phyloP scores from a whole-genome alignment of 1,140 invertebrate species.

The Heterodera carotae region DNA sequence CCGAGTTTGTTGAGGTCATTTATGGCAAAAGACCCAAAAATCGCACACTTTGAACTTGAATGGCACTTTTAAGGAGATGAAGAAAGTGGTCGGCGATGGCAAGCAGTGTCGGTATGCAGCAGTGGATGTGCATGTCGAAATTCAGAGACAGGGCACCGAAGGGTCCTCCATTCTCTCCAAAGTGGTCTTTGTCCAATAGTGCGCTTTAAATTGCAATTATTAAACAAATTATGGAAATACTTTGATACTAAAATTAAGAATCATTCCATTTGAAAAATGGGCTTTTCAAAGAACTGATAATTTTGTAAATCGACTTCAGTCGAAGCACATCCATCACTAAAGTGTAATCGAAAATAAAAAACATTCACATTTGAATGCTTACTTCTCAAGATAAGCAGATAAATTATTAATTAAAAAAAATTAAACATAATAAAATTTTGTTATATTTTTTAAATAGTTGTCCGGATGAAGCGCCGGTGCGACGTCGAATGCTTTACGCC shows the following conservation, averaged over 20 bases:
- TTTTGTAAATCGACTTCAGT: too few species aligned
- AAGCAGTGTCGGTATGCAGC: conserved; percentile 65
- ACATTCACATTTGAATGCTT: too few species aligned
- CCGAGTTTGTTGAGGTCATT: conserved; percentile 62
- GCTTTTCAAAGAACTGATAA: too few species aligned
- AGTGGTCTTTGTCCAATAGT: conserved; percentile 65
- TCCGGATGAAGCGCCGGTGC: conserved; percentile 65
- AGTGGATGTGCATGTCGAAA: conserved; percentile 61
- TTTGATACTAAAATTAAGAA: too few species aligned
- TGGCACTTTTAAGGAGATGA: conserved; percentile 52
- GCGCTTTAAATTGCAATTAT: conserved; percentile 31
- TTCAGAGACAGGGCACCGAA: conserved; percentile 63
- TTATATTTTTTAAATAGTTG: conserved; percentile 53
- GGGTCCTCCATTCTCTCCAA: conserved; percentile 56
- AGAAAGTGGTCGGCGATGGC: conserved; percentile 58
- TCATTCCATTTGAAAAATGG: too few species aligned
- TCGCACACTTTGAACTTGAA: background rate
- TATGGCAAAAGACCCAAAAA: too few species aligned
- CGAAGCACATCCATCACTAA: too few species aligned
- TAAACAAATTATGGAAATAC: background rate
- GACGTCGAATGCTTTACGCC: conserved; percentile 65
- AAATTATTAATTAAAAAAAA: too few species aligned
- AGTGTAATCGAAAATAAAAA: too few species aligned
- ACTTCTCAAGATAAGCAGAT: too few species aligned
- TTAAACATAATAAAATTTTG: too few species aligned